These are phyloP conservation scores for Hydropotes inermis DNA, from an alignment of 2,113 vertebrate genomes.

Conservation along the genomic window DNA sequence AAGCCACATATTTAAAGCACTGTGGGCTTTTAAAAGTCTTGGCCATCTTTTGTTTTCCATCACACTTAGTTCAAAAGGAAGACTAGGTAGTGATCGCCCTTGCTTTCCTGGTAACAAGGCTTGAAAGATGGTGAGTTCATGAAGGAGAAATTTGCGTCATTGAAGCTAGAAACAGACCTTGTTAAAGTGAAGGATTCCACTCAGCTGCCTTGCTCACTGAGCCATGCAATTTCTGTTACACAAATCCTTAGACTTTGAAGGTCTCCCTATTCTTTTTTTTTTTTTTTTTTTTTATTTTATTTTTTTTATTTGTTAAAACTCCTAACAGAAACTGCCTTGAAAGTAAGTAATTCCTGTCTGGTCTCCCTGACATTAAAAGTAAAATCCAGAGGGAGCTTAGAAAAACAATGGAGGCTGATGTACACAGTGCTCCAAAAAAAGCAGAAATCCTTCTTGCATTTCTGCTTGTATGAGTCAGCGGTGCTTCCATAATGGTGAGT, in stretches of 20 bases:
- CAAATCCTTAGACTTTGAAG: slow-evolving; percentile 54
- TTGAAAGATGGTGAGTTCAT: slow-evolving; percentile 11
- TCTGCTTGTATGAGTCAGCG: background rate
- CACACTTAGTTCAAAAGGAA: slow-evolving; percentile 5
- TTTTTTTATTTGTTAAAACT: no score
- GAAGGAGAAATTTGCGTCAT: slow-evolving; percentile 27
- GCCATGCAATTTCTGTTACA: slow-evolving; percentile 41
- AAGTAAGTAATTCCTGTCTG: slow-evolving; percentile 26
- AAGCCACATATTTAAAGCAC: slow-evolving; percentile 20
- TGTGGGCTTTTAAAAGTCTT: background rate
- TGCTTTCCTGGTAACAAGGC: slow-evolving; percentile 49
- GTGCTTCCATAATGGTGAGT: background rate
- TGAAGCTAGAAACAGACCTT: slow-evolving; percentile 55
- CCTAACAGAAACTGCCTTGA: slow-evolving; percentile 6
- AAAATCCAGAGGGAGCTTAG: background rate
- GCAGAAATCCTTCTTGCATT: background rate
- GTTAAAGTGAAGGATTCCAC: slow-evolving; percentile 40
- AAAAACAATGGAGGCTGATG: background rate
- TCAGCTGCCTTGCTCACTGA: slow-evolving; percentile 41
- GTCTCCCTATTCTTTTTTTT: slow-evolving; percentile 18
- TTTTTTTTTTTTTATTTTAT: no score
- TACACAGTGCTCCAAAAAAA: background rate
- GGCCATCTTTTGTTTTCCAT: background rate
- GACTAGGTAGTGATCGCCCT: slow-evolving; percentile 1
- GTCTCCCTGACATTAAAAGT: background rate